phyloP scores from a whole-genome alignment of 1,140 invertebrate species.

The Sitodiplosis mosellana region DNA sequence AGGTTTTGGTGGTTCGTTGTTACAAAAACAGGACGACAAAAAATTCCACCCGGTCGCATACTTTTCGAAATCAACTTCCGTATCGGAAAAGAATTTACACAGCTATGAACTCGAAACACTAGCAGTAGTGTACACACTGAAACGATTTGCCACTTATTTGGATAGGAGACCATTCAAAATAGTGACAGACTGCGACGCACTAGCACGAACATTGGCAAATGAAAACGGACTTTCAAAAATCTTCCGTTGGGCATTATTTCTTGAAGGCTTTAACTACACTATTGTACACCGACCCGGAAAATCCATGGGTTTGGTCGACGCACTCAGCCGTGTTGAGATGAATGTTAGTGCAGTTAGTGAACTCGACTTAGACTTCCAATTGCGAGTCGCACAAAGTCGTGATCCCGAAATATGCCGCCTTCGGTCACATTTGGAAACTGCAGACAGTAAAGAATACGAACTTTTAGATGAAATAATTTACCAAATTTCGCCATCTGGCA shows the following conservation, averaged over 20 bases:
- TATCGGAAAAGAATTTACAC: conserved; percentile 23
- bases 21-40: conserved; percentile 14
- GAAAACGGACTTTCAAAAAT: conserved; percentile 19
- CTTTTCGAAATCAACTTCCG: conserved; percentile 22
- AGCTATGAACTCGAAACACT: conserved; percentile 30
- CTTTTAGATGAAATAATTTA: conserved; percentile 5
- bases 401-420: conserved; percentile 4
- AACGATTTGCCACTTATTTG: conserved; percentile 30
- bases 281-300: conserved; percentile 7
- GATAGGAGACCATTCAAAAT: conserved; percentile 27
- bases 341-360: conserved; percentile 4
- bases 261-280: conserved; percentile 6
- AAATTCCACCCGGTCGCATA: conserved; percentile 22
- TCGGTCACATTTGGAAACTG: conserved; percentile 1
- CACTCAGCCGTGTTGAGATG: conserved; percentile 9
- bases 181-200: conserved; percentile 21
- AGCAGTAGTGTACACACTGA: conserved; percentile 28
- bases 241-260: conserved; percentile 16
- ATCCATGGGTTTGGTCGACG: conserved; percentile 18
- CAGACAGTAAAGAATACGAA: background rate
- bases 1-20: conserved; percentile 16
- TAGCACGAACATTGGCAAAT: conserved; percentile 22
- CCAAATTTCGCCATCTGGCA: conserved; percentile 15
- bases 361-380: conserved; percentile 5
- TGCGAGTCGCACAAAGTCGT: conserved; percentile 4